Conservation (phyloP, 2,113 vertebrate genomes). For the Ptilorrhoa leucosticta region DNA sequence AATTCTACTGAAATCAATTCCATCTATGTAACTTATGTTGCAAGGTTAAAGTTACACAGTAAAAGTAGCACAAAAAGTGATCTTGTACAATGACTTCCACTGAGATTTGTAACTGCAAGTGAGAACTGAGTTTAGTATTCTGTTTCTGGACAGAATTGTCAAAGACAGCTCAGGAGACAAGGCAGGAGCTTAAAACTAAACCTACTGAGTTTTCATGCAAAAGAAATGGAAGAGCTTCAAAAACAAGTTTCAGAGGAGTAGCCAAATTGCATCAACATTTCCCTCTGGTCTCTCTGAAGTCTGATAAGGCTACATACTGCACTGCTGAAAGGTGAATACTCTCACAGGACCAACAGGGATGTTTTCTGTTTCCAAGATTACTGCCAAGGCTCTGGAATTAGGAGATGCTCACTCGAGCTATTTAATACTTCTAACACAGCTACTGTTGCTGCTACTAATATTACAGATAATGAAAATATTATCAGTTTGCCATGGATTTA, state of each 20-base stretch:
- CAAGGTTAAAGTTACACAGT: neutral
- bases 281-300: neutral
- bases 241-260: neutral
- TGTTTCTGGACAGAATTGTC: neutral
- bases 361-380: neutral
- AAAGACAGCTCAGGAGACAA: neutral
- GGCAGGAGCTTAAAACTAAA: neutral
- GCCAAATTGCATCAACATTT: neutral
- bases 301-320: neutral
- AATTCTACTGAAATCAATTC: neutral
- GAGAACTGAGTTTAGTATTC: neutral
- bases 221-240: neutral
- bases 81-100: neutral
- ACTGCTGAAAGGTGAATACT: neutral
- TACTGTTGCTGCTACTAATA: neutral
- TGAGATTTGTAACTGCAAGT: neutral
- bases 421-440: neutral
- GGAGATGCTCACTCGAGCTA: neutral
- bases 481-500: neutral
- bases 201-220: neutral
- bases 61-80: neutral
- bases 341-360: neutral
- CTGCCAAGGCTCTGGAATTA: neutral
- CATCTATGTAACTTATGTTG: neutral
- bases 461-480: neutral